Evolutionary conservation across 2,113 vertebrate genomes (phyloP).

Genomic region (Morone saxatilis): DNA sequence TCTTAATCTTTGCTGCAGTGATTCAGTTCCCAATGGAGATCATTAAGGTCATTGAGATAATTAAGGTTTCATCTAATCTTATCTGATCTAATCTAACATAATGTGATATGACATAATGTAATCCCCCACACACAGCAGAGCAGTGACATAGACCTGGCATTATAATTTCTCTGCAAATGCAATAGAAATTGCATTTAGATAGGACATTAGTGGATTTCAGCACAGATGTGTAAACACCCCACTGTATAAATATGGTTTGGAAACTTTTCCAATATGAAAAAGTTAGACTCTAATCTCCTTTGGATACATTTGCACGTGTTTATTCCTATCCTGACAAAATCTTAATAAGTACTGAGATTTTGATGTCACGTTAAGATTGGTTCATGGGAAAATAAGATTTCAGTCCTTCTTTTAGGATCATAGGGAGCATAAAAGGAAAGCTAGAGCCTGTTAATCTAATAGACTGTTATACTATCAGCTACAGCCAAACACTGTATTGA

Average conservation of each 20-base stretch:
- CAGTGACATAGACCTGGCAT: conserved; percentile 29
- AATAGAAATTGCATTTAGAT: conserved; percentile 57
- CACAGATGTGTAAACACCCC: conserved; percentile 24
- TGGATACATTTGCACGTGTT: conserved; percentile 1
- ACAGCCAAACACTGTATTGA: too few relatives aligned
- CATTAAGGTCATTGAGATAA: conserved; percentile 66
- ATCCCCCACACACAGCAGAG: conserved; percentile 52
- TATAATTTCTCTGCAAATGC: conserved; percentile 57
- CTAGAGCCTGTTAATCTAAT: neutral
- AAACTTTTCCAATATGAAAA: conserved; percentile 2
- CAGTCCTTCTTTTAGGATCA: neutral
- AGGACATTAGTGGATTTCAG: conserved; percentile 36
- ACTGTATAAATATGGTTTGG: neutral
- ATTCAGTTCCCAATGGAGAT: conserved; percentile 28
- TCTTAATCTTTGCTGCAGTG: conserved; percentile 20
- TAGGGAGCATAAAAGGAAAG: neutral
- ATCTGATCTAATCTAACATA: conserved; percentile 65
- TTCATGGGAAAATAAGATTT: neutral
- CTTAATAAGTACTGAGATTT: conserved; percentile 9
- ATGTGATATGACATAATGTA: conserved; percentile 68
- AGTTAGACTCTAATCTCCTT: conserved; percentile 38
- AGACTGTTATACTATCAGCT: neutral
- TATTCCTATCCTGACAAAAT: conserved; percentile 31
- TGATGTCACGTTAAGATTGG: conserved; percentile 18
- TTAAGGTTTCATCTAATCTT: conserved; percentile 60